Base-by-base conservation (phyloP, 2,888 invertebrate species). In the Tethea ocularis region DNA sequence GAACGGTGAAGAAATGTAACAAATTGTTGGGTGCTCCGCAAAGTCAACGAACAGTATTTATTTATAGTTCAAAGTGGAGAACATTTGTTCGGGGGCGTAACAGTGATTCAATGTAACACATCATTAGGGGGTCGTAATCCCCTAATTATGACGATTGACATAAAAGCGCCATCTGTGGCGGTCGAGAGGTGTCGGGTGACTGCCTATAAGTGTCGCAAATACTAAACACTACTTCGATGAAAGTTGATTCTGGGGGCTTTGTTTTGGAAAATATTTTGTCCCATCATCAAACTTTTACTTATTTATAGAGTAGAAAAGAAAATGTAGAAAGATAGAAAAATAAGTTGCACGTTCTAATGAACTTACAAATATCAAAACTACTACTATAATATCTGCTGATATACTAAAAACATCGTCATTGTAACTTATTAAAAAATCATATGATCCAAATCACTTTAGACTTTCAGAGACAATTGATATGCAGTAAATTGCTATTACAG, bases 121-220 rank as follows among this genome's bases (percentile, higher is more conserved):
- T 89, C 89, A 90, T 93, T 89, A 91, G 87, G 86, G 89, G 86
- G 82, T 69, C 78, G 80, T 89, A 91, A 92, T 91, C 91, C 91
- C 86, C 91, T 93, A 92, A 93, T 92, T 91, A 93, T 90, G 91
- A 90, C 91, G 87, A 92, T 92, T 92, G 93, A 90, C 91, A 92
- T 91, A 82, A 91, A 91, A 87, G 89, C 90, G 76, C 88, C 91
- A 92, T 92, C 92, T 93, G 92, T 88, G 89, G 88, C 84, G 72
- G 78, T 66, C 71, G 82, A 72, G 86, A 89, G 87, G 92, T 91
- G 91, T 92, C 91, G 87, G 88, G 80, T 93, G 87, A 81, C 89
- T 77, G 77, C 74, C 66, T 67, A 20, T 46, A 68, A 73, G 74
- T 74, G 74, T 73, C 66, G 66, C 68, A 66, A 64, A 66, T 71